A percentile compares a stretch with the other conserved stretches of the same genome.
Conservation (phyloP, 2,797 vertebrate species). For the Sternotherus odoratus region DNA sequence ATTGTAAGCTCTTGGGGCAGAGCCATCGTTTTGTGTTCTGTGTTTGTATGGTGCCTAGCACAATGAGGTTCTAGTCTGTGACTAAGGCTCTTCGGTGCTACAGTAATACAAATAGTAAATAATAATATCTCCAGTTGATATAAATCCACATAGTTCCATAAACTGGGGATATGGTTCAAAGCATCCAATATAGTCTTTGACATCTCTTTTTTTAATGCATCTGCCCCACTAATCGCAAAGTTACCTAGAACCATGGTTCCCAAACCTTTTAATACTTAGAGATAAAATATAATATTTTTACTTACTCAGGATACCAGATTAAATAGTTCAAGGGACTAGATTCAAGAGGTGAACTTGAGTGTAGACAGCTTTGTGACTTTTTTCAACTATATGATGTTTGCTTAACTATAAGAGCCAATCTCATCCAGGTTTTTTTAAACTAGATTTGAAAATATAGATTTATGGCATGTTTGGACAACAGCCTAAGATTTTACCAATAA, state of each 20-base stretch:
- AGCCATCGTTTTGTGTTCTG: background rate
- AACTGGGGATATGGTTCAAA: background rate
- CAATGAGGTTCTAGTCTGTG: background rate
- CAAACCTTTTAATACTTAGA: background rate
- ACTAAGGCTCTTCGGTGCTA: background rate
- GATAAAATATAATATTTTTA: background rate
- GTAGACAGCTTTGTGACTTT: background rate
- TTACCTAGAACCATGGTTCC: background rate
- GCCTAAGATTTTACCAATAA: background rate
- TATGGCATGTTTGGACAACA: background rate
- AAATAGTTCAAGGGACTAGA: background rate
- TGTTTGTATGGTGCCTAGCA: background rate
- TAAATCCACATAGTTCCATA: fast-evolving
- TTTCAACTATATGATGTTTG: background rate
- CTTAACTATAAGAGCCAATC: background rate
- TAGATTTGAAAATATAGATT: background rate
- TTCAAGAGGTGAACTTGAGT: background rate
- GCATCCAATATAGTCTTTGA: background rate
- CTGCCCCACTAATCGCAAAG: background rate
- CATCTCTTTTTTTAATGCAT: background rate
- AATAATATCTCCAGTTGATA: background rate
- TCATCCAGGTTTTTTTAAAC: background rate
- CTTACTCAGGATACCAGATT: background rate
- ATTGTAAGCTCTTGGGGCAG: background rate
- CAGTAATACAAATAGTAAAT: background rate